These are phyloP conservation scores for Gadus chalcogrammus DNA, from an alignment of 2,113 vertebrate species.

Conservation along the genomic window DNA sequence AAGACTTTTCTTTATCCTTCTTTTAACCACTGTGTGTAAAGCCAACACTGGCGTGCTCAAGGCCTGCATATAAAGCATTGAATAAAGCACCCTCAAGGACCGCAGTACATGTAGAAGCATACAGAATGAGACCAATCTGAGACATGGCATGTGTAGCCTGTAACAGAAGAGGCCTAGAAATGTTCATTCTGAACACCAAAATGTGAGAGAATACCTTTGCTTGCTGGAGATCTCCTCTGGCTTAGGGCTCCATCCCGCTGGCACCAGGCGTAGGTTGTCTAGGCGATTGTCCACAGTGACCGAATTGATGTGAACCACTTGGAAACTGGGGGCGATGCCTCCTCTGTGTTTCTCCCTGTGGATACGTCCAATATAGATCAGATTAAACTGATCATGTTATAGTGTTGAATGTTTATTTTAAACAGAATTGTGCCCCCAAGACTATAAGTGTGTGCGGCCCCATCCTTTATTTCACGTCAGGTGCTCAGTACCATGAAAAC, in stretches of 20 bases:
- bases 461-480: too few relatives aligned
- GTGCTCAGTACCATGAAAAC: too few relatives aligned
- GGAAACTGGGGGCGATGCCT: constrained; percentile 92
- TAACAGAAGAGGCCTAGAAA: not conserved
- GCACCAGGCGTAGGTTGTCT: constrained; percentile 92
- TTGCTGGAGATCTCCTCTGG: constrained; percentile 95
- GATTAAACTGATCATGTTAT: too few relatives aligned
- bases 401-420: too few relatives aligned
- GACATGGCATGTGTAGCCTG: not conserved
- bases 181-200: not conserved
- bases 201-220: constrained; percentile 78
- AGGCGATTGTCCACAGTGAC: constrained; percentile 97
- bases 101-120: not conserved
- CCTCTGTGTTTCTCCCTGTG: constrained; percentile 94
- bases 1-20: too few relatives aligned
- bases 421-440: too few relatives aligned
- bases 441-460: too few relatives aligned
- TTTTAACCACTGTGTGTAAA: too few relatives aligned
- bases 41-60: too few relatives aligned
- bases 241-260: constrained; percentile 89
- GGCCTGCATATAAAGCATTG: too few relatives aligned
- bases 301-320: constrained; percentile 94
- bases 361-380: too few relatives aligned
- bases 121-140: too few relatives aligned
- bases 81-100: not conserved